These are phyloP conservation scores for Eubasilissa splendida DNA, from an alignment of 2,888 invertebrate genomes.

Conservation along the genomic window DNA sequence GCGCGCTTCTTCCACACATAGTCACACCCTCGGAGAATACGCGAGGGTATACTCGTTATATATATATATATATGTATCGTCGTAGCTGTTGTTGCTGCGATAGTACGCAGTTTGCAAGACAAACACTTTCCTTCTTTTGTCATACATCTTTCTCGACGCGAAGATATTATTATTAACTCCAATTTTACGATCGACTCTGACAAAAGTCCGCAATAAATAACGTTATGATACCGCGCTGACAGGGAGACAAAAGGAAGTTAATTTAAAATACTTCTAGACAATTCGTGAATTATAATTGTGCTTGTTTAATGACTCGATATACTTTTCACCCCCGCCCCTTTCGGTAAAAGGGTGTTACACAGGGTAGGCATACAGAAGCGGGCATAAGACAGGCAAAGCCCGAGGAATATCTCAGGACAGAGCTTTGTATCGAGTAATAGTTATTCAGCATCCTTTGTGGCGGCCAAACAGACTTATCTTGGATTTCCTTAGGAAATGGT, in stretches of 20 bases:
- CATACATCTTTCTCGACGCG: neutral
- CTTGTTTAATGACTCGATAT: conserved; percentile 28
- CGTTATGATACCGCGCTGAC: conserved; percentile 40
- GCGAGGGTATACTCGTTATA: conserved; percentile 12
- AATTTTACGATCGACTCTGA: conserved; percentile 31
- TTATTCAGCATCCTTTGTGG: conserved; percentile 42
- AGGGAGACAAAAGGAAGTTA: conserved; percentile 44
- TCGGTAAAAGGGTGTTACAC: no score
- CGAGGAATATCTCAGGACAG: conserved; percentile 21
- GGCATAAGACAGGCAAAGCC: conserved; percentile 11
- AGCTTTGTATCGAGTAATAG: conserved; percentile 44
- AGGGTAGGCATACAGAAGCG: neutral
- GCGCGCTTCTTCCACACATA: conserved; percentile 24
- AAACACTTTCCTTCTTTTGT: conserved; percentile 34
- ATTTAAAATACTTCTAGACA: conserved; percentile 44
- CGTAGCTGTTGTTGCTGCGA: neutral
- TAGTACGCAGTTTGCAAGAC: conserved; percentile 3
- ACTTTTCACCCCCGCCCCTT: conserved; percentile 16
- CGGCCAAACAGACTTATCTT: conserved; percentile 54
- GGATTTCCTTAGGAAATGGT: conserved; percentile 43
- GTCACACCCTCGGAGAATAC: conserved; percentile 27
- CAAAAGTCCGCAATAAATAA: conserved; percentile 42
- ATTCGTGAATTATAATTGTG: conserved; percentile 24
- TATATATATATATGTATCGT: no score
- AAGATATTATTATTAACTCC: conserved; percentile 14